phyloP scores from a whole-genome alignment of 2,888 invertebrate species.

The Rhamnusium bicolor region DNA sequence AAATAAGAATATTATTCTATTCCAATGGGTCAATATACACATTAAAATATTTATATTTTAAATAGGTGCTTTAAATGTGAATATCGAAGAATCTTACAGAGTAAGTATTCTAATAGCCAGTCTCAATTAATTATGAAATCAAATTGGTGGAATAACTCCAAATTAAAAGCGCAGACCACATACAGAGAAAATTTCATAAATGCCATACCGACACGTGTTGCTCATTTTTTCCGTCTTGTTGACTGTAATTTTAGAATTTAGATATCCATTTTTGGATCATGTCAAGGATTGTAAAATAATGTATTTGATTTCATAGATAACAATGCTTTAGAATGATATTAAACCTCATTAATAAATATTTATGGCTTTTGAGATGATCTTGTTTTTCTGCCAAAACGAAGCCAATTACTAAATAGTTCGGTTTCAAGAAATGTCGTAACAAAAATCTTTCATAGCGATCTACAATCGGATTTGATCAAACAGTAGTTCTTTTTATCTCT shows the following conservation, averaged over 20 bases:
- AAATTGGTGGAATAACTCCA: conserved; percentile 22
- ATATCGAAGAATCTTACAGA: not conserved
- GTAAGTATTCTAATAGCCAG: conserved; percentile 4
- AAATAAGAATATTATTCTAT: not conserved
- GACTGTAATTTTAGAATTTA: conserved; percentile 21
- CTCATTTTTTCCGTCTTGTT: conserved; percentile 19
- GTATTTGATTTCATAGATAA: conserved; percentile 18
- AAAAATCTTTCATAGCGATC: conserved; percentile 8
- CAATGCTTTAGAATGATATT: conserved; percentile 2
- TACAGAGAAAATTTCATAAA: conserved; percentile 38
- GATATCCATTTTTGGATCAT: conserved; percentile 19
- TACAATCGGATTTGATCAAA: conserved; percentile 11
- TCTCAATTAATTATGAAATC: conserved; percentile 27
- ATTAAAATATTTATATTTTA: conserved; percentile 8
- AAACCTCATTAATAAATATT: conserved; percentile 31
- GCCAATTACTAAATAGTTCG: conserved; percentile 45
- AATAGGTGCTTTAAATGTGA: conserved; percentile 14
- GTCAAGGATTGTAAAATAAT: conserved; percentile 22
- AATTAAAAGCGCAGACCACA: conserved; percentile 33
- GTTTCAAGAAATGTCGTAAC: conserved; percentile 34
- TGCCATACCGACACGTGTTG: conserved; percentile 33
- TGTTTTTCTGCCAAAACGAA: conserved; percentile 38
- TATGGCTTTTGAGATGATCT: conserved; percentile 27
- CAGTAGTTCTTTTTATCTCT: conserved; percentile 17
- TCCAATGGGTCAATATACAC: conserved; percentile 10